A percentile compares a stretch with the other conserved stretches of the same genome.
These are phyloP conservation scores for Heliconius erato DNA, from an alignment of 2,888 invertebrate species.

Conservation along the genomic window DNA sequence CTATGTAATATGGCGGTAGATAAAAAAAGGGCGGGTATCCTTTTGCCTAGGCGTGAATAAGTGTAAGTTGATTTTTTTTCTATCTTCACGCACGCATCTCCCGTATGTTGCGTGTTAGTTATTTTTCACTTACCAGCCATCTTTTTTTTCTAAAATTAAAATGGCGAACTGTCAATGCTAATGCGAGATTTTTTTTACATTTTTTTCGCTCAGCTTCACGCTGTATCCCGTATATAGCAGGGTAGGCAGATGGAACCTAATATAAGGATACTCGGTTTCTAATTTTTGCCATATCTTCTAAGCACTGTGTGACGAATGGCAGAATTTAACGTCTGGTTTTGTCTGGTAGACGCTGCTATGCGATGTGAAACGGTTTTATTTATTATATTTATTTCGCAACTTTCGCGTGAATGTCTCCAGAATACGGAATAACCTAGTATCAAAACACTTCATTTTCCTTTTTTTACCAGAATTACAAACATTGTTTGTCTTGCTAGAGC, in stretches of 20 bases:
- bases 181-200: background rate
- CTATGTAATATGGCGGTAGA: conserved; percentile 44
- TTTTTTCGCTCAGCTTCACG: background rate
- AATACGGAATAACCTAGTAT: background rate
- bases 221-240: background rate
- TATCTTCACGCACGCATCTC: conserved; percentile 6
- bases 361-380: no score
- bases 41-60: conserved; percentile 34
- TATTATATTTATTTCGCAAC: no score
- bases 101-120: background rate
- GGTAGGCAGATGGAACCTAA: no score
- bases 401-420: no score
- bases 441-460: background rate
- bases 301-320: no score
- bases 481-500: no score
- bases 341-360: no score
- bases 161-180: background rate
- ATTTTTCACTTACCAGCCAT: background rate
- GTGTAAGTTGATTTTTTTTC: conserved; percentile 20
- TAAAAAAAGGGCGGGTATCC: conserved; percentile 43
- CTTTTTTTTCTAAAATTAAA: background rate
- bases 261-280: no score
- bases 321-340: no score
- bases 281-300: no score
- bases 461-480: background rate